Base-by-base conservation (phyloP, 2,888 invertebrate genomes). In the Cheilosia vernalis region DNA sequence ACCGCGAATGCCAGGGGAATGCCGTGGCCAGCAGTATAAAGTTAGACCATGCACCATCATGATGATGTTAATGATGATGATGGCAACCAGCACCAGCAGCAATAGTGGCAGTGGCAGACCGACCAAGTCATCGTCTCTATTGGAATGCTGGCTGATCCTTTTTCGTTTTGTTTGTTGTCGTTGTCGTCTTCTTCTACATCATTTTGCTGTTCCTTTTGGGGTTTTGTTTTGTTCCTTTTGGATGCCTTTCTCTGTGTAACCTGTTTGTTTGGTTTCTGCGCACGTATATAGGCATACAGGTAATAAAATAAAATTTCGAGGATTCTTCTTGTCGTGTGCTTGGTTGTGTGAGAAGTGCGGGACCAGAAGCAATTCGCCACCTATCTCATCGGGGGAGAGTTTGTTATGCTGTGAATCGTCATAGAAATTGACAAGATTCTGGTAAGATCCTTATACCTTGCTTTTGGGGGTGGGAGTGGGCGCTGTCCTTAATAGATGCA, bases 51-150 rank as follows among this genome's bases (percentile, higher is more conserved):
- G 66, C 73, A 73, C 79, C 79, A 80, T 70, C 55, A 61, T 51
- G 15, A 24, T 51, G 63, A 74, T 64, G 56, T 19, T 74, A 37
- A 55, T 72, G 78, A 78, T 77, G 56, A 37, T 74, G 64, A 49
- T 24, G 27, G 44, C 19, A 13, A 21, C 44, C 64, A 72, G 42
- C 64, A 58, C 24, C 24, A 74, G 53, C 55, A 69, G 42, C 19
- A 64, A 33, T 44, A 47, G 67, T 67, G 80, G 81, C 76, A 47
- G 67, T 67, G 80, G 81, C 76, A 81, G 72, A 85, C 85, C 70
- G 72, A 85, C 85, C 70, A 76, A 85, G 85, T 85, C 85, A 85
- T 85, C 80, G 85, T 81, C 85, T 85, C 81, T 85, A 76, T 85
- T 85, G 85, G 85, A 85, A 85, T 85, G 85, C 72, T 70, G 76